Conservation (phyloP, 2,113 vertebrate species). For the Rattus norvegicus region DNA sequence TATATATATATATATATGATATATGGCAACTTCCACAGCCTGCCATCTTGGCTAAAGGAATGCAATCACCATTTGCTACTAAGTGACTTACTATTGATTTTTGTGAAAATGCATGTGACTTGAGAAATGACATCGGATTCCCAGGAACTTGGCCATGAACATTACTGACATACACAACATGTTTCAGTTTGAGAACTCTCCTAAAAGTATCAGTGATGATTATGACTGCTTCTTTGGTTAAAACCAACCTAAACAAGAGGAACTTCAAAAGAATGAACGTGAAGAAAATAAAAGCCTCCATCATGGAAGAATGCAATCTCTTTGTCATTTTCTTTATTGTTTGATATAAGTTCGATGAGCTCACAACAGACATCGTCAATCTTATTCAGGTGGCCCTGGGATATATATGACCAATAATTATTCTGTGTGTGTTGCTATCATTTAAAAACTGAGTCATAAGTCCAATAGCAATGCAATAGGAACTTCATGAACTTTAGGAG, state of each 20-base stretch:
- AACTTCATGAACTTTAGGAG: too few relatives aligned
- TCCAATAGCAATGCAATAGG: too few relatives aligned
- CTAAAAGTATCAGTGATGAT: slow-evolving; percentile 91
- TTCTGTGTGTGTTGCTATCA: too few relatives aligned
- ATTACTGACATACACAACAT: slow-evolving; percentile 95
- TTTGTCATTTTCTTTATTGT: neutral
- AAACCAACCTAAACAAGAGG: neutral
- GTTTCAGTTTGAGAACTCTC: slow-evolving; percentile 97
- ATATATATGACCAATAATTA: too few relatives aligned
- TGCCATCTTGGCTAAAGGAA: too few relatives aligned
- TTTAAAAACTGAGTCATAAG: too few relatives aligned
- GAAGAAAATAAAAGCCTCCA: accelerated
- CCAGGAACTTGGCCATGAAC: slow-evolving; percentile 94
- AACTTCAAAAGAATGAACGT: neutral
- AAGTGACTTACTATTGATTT: too few relatives aligned
- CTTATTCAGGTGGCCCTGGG: too few relatives aligned
- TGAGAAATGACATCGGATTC: slow-evolving; percentile 92
- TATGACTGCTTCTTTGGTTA: neutral
- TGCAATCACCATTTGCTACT: too few relatives aligned
- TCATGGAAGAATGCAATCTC: accelerated
- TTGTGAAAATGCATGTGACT: too few relatives aligned
- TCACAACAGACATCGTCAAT: neutral
- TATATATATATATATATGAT: too few relatives aligned
- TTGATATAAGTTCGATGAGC: neutral
- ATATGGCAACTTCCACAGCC: too few relatives aligned